Percentiles rank a stretch among this genome's conserved stretches.
phyloP scores from a whole-genome alignment of 53 echinoderm and acorn worm genomes.

The Apostichopus leukothele region DNA sequence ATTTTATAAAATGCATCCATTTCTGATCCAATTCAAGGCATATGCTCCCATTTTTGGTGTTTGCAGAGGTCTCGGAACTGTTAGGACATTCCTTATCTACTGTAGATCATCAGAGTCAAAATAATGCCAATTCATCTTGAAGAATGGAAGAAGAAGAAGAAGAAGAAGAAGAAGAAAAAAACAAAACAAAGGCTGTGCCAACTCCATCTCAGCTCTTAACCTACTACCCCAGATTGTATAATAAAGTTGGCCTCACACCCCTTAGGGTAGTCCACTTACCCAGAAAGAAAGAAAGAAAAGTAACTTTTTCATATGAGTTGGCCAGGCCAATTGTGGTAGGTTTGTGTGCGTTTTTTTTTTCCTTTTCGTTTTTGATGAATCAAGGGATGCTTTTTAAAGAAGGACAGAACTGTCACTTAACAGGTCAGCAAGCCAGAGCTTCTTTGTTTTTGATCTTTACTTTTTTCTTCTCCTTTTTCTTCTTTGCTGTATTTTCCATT shows the following conservation, averaged over 20 bases:
- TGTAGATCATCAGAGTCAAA: neutral
- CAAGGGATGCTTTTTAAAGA: neutral
- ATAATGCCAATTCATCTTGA: neutral
- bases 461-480: too few relatives aligned
- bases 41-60: neutral
- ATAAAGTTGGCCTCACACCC: constrained; percentile 30
- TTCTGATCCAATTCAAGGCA: constrained; percentile 1
- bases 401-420: neutral
- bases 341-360: neutral
- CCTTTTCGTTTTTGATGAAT: neutral
- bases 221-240: constrained; percentile 29
- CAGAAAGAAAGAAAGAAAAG: constrained; percentile 15
- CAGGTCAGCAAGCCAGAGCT: too few relatives aligned
- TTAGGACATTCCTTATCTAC: constrained; percentile 3
- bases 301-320: neutral
- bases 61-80: neutral
- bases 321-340: constrained; percentile 6
- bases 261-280: constrained; percentile 34
- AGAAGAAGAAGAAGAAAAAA: neutral
- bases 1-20: neutral
- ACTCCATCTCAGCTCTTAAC: constrained; percentile 23
- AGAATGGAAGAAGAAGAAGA: neutral
- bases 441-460: too few relatives aligned
- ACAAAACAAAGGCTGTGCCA: neutral
- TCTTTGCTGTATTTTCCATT: too few relatives aligned